Conservation (phyloP, 2,113 vertebrate genomes). For the Anoura caudifer region DNA sequence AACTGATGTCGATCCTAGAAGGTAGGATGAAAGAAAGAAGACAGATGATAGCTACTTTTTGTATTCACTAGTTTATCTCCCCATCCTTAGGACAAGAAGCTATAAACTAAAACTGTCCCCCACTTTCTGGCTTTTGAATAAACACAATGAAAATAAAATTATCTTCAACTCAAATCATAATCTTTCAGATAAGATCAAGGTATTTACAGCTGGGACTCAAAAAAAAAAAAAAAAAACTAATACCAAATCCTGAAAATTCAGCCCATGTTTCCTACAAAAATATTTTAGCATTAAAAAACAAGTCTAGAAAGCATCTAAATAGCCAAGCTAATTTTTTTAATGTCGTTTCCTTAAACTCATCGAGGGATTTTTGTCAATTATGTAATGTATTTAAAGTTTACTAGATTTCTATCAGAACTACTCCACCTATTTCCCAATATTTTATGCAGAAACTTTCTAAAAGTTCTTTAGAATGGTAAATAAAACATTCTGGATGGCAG, state of each 20-base stretch:
- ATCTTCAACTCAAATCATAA: constrained; percentile 25
- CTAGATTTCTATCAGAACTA: constrained; percentile 56
- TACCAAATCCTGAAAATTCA: not conserved
- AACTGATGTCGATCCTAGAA: not conserved
- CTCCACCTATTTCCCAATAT: constrained; percentile 63
- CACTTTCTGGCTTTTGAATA: constrained; percentile 41
- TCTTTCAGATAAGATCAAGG: constrained; percentile 55
- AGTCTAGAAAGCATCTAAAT: not conserved
- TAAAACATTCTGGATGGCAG: constrained; percentile 68
- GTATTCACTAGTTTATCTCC: constrained; percentile 26
- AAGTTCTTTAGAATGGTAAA: constrained; percentile 56
- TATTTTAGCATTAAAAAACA: not conserved
- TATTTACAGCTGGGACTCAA: constrained; percentile 46
- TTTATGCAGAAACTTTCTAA: constrained; percentile 70
- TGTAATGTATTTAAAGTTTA: constrained; percentile 57
- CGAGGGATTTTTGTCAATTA: not conserved
- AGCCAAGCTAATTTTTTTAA: not conserved
- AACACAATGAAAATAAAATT: constrained; percentile 49
- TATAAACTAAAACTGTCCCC: constrained; percentile 28
- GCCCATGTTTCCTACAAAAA: not conserved
- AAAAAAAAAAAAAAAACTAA: not conserved
- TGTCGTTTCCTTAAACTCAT: not conserved
- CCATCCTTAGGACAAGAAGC: constrained; percentile 35
- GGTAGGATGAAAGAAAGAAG: not conserved
- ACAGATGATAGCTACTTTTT: not conserved